A percentile compares a stretch with the other conserved stretches of the same genome.
phyloP scores from a whole-genome alignment of 2,113 vertebrate species.

The Oxygymnocypris stewartii region DNA sequence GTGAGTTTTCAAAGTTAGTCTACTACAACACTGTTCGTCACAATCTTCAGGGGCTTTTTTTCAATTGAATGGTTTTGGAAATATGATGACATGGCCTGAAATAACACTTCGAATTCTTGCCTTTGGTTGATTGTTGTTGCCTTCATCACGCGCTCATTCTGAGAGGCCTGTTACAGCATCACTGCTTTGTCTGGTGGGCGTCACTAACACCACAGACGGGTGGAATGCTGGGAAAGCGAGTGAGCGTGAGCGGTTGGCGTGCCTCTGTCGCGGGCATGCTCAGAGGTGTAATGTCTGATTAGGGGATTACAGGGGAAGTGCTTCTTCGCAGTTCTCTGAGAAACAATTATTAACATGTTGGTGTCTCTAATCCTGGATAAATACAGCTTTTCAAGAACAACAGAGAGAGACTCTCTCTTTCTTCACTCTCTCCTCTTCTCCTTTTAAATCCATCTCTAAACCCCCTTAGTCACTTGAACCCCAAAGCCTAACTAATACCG shows the following conservation, averaged over 20 bases:
- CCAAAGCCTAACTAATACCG: slow-evolving; percentile 75
- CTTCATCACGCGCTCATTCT: not conserved
- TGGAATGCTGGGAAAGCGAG: slow-evolving; percentile 62
- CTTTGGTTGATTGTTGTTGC: not conserved
- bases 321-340: slow-evolving; percentile 84
- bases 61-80: not conserved
- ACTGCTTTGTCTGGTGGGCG: slow-evolving; percentile 27
- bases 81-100: not conserved
- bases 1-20: not conserved
- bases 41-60: not conserved
- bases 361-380: slow-evolving; percentile 87
- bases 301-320: slow-evolving; percentile 84
- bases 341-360: slow-evolving; percentile 88
- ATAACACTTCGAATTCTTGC: not conserved
- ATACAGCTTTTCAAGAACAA: slow-evolving; percentile 86
- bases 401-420: slow-evolving; percentile 68
- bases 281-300: slow-evolving; percentile 87
- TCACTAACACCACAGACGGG: slow-evolving; percentile 52
- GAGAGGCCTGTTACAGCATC: not conserved
- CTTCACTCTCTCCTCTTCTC: slow-evolving; percentile 49
- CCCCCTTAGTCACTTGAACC: slow-evolving; percentile 77
- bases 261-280: slow-evolving; percentile 77
- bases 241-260: slow-evolving; percentile 59
- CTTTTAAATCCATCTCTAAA: slow-evolving; percentile 71
- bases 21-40: not conserved